Evolutionary conservation across 2,113 vertebrate genomes (phyloP), one percentile per base, ranked within the genome.

Genomic region (Anarrhichthys ocellatus): DNA sequence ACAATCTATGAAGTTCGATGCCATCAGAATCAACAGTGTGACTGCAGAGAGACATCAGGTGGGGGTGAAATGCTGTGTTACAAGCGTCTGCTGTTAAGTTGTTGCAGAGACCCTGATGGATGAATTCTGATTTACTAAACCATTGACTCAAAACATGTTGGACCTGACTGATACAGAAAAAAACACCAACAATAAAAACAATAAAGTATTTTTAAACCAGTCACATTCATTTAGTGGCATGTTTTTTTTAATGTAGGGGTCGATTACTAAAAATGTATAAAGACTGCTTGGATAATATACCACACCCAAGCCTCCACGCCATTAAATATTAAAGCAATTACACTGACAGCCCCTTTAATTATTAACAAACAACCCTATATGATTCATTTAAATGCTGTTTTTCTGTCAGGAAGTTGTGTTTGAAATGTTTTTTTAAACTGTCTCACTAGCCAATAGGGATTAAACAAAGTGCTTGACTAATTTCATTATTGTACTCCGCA

Each of bases 1-100:
- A 76, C 40, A 82, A 52, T 69, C 83, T 54, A 69, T 9, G 58
- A 80, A 63, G 34, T 61, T 27, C 67, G 9, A 0, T 58, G n/a
- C 42, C 42, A 70, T 85, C 61, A 73, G 80, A 82, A 54, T 83
- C 71, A 85, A 3, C 52, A 81, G 73, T 77, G 82, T 76, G 62
- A 80, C 78, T 48, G 44, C 70, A 81, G 52, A 42, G 66, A 56
- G 69, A 50, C 52, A 65, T n/a, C 78, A 78, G 62, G 58, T 58
- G 56, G 32, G n/a, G 59, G 36, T 40, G 78, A 48, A 32, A 42
- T 14, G 42, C 40, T 79, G 59, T 61, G 68, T 78, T 66, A 29
- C 48, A 22, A 46, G 27, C 69, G 66, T 71, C 72, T 74, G 76
- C 18, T 44, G 62, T 46, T 36, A 52, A 58, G 32, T 42, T 44